A percentile compares a stretch with the other conserved stretches of the same genome.
Conservation (phyloP, 2,888 invertebrate species). For the Maniola hyperantus region DNA sequence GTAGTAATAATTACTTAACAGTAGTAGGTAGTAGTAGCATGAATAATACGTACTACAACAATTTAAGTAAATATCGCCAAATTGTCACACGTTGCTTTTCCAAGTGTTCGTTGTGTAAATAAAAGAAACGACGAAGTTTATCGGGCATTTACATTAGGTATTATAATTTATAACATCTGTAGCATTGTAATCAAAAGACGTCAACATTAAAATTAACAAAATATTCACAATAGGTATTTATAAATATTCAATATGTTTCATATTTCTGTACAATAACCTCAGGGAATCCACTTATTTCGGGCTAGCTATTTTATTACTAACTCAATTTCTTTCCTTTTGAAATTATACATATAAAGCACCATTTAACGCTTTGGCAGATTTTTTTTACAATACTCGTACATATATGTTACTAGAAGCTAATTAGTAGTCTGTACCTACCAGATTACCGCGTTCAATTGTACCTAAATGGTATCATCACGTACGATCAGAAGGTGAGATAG, state of each 20-base stretch:
- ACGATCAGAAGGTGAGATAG: neutral
- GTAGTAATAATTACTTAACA: no score
- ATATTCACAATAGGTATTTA: neutral
- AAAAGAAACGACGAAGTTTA: neutral
- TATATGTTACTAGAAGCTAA: neutral
- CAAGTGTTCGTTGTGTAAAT: conserved; percentile 1
- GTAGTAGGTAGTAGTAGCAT: no score
- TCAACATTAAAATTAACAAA: neutral
- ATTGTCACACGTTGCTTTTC: neutral
- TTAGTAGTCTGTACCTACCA: neutral
- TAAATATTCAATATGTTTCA: neutral
- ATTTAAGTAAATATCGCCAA: neutral
- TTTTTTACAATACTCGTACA: neutral
- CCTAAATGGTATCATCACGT: neutral
- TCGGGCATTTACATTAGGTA: no score
- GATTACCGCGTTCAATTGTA: neutral
- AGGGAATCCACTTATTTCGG: neutral
- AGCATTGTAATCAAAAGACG: neutral
- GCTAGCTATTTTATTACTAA: neutral
- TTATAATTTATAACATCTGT: no score
- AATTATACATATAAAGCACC: neutral
- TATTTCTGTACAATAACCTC: neutral
- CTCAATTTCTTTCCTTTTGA: no score
- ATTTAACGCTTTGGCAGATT: neutral
- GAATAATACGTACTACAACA: neutral